Evolutionary conservation across 2,888 invertebrate species (phyloP).

Genomic region (Alloscopus bannaensis): DNA sequence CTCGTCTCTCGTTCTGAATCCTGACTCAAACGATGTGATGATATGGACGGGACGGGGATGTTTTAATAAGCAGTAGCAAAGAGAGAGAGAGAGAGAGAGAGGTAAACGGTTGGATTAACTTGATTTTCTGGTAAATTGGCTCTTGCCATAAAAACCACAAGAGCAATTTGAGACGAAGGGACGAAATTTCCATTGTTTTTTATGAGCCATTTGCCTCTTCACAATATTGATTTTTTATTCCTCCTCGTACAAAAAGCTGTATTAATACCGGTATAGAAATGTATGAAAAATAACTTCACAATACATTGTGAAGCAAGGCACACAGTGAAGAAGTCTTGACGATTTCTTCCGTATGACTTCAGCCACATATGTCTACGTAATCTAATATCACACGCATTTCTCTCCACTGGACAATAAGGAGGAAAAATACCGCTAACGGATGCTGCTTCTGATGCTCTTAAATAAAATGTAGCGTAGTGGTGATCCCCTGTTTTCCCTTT

Average conservation of each 20-base stretch:
- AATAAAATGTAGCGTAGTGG: slow-evolving; percentile 45
- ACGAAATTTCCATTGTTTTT: slow-evolving; percentile 72
- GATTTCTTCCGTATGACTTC: not conserved
- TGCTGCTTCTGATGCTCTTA: slow-evolving; percentile 36
- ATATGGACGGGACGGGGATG: slow-evolving; percentile 51
- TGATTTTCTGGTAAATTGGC: slow-evolving; percentile 73
- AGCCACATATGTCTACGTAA: not conserved
- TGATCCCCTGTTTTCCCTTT: slow-evolving; percentile 5
- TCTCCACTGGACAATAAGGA: slow-evolving; percentile 34
- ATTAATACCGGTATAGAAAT: slow-evolving; percentile 7
- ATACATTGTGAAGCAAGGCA: too few species aligned
- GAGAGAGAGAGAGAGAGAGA: slow-evolving; percentile 46
- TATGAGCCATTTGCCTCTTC: slow-evolving; percentile 73
- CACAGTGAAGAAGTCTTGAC: not conserved
- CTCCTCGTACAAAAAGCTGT: slow-evolving; percentile 4
- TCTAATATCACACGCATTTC: slow-evolving; percentile 48
- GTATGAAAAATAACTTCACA: slow-evolving; percentile 22
- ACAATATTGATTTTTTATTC: slow-evolving; percentile 69
- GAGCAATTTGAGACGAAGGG: slow-evolving; percentile 71
- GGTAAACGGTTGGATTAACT: slow-evolving; percentile 73
- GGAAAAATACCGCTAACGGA: slow-evolving; percentile 30
- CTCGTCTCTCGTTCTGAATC: slow-evolving; percentile 28
- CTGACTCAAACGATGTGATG: slow-evolving; percentile 56
- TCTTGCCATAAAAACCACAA: slow-evolving; percentile 73
- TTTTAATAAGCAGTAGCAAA: slow-evolving; percentile 63